Conservation (phyloP, 2,113 vertebrate genomes). For the Pardalotus punctatus region DNA sequence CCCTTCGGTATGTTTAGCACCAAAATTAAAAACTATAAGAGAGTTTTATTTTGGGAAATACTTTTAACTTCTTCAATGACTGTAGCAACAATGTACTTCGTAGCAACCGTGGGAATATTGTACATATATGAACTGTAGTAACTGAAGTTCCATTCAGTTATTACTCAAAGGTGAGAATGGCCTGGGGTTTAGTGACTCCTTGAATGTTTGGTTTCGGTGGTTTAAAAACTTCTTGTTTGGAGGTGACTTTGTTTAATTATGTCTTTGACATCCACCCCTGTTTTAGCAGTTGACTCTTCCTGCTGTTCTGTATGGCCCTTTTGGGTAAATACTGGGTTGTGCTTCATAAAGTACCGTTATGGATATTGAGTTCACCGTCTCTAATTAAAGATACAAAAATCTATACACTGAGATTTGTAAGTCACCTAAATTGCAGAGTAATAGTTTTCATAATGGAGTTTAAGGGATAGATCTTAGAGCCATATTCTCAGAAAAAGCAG, state of each 20-base stretch:
- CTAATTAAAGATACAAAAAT: conserved; percentile 49
- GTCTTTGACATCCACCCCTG: not conserved
- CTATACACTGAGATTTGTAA: conserved; percentile 32
- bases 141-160: not conserved
- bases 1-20: not conserved
- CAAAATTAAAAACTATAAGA: not conserved
- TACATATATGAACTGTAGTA: too few relatives aligned
- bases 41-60: not conserved
- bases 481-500: not conserved
- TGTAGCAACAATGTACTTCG: not conserved
- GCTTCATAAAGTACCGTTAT: conserved; percentile 6
- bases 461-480: conserved; percentile 37
- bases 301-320: conserved; percentile 9
- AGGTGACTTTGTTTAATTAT: not conserved
- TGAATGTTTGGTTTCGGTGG: not conserved
- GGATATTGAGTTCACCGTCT: conserved; percentile 27
- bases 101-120: not conserved
- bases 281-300: not conserved
- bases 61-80: not conserved
- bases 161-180: conserved; percentile 2
- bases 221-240: not conserved
- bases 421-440: conserved; percentile 33
- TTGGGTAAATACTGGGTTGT: conserved; percentile 4
- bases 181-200: not conserved
- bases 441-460: conserved; percentile 36